Evolutionary conservation across 2,113 vertebrate species (phyloP).

Genomic region (Aplodontia rufa): DNA sequence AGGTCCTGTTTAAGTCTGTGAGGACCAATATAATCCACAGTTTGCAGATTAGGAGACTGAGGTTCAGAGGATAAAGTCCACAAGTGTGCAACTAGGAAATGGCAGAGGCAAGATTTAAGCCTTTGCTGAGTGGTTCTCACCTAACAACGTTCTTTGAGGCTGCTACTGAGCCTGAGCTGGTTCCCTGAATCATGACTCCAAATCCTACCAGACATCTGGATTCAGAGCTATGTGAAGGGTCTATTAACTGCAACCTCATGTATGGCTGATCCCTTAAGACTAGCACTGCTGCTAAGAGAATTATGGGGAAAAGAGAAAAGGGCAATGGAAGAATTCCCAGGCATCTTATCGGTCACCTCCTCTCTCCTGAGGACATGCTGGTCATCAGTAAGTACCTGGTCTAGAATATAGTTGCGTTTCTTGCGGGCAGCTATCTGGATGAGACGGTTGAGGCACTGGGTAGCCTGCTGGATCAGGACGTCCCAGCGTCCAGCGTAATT

Average conservation of each 20-base stretch:
- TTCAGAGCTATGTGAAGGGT: neutral
- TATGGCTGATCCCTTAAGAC: neutral
- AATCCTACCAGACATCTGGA: too few relatives aligned
- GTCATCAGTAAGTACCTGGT: slow-evolving; percentile 87
- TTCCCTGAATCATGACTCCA: neutral
- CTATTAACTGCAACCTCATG: neutral
- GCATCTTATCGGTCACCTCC: neutral
- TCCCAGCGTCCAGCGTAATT: slow-evolving; percentile 95
- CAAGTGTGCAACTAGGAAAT: neutral
- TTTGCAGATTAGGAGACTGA: neutral
- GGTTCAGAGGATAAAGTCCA: neutral
- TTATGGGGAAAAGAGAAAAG: neutral
- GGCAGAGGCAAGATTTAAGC: neutral
- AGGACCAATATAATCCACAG: neutral
- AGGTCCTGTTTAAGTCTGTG: neutral
- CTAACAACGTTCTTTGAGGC: neutral
- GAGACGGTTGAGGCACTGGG: slow-evolving; percentile 94
- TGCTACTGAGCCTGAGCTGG: neutral
- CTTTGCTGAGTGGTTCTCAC: neutral
- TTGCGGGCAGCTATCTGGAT: slow-evolving; percentile 95
- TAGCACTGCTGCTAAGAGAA: neutral
- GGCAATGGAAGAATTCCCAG: neutral
- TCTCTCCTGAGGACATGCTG: neutral
- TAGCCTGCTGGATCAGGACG: slow-evolving; percentile 94
- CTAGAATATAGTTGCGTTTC: slow-evolving; percentile 95